Evolutionary conservation across 2,113 vertebrate species (phyloP), one percentile per base, ranked within the genome.

Genomic region (Loxodonta africana): DNA sequence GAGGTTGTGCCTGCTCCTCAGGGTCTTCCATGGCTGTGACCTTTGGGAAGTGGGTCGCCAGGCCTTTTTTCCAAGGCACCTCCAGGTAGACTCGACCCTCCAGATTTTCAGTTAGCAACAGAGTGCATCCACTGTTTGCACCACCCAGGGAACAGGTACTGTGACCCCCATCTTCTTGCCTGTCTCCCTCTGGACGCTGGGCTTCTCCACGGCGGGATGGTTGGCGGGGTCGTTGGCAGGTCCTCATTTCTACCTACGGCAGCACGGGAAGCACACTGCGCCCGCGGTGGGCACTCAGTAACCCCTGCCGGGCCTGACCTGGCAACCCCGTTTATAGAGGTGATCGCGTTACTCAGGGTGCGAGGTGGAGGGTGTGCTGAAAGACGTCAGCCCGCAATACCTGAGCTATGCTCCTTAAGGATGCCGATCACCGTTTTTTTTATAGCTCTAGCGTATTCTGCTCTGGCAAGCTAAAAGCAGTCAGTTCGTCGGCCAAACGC

Each of bases 271-370:
- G 3, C 23, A 5, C 0, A 0, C 28, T 1, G 5, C 21, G 53
- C 0, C 5, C 5, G 0, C 21, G 25, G 28, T 0, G 46, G 44
- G 8, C 23, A 2, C 1, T 12, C 21, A 2, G 37, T 2, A 8
- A 37, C 37, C 21, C 37, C 15, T 23, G 41, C 33, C 2, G 6
- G 44, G 6, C 30, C n/a, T 0, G 37, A n/a, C 53, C 77, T 6
- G 1, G 37, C 48, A 30, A 51, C 1, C n/a, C 30, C 28, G 14
- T 0, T 48, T 48, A 8, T 0, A 63, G 37, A 71, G n/a, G n/a
- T 28, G 10, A 8, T 44, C n/a, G 0, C 57, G 23, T 62, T 18
- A 2, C n/a, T 51, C 0, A 0, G 65, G 1, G 6, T 1, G n/a
- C 37, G 77, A 26, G 25, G 5, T 6, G 18, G 71, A 6, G 37